phyloP scores from a whole-genome alignment of 2,797 vertebrate species.

The Leontocebus nigricollis region DNA sequence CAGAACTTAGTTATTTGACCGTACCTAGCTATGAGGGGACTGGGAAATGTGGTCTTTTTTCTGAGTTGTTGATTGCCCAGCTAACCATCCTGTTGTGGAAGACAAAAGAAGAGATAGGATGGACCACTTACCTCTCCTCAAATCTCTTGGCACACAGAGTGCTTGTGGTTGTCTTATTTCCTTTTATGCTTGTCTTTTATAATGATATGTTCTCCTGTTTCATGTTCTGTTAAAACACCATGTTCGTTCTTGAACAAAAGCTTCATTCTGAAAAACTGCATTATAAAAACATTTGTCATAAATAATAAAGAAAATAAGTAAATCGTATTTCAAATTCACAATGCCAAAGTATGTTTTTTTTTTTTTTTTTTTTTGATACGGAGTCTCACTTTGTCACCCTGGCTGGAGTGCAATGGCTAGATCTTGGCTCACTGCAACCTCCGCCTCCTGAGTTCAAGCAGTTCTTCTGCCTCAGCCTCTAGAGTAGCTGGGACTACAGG shows the following conservation, averaged over 20 bases:
- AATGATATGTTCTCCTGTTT: slow-evolving; percentile 45
- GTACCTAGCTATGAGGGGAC: background rate
- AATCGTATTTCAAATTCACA: slow-evolving; percentile 17
- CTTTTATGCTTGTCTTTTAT: background rate
- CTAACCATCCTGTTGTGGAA: background rate
- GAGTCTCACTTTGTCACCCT: too few relatives aligned
- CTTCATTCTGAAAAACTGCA: background rate
- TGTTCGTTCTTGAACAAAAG: background rate
- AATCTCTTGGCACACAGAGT: background rate
- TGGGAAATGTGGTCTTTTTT: background rate
- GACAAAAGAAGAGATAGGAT: background rate
- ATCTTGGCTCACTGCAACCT: too few relatives aligned
- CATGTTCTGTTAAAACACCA: slow-evolving; percentile 5
- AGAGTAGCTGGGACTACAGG: too few relatives aligned
- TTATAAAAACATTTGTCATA: slow-evolving; percentile 17
- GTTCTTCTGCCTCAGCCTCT: too few relatives aligned
- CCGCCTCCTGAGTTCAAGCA: too few relatives aligned
- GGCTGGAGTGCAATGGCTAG: too few relatives aligned
- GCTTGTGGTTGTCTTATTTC: background rate
- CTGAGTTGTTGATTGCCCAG: background rate
- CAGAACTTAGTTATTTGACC: background rate
- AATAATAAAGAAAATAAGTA: background rate
- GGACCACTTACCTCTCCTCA: background rate
- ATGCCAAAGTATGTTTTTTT: background rate
- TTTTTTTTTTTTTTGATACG: background rate